Conservation (phyloP, 2,888 invertebrate genomes). For the Nysson spinosus region DNA sequence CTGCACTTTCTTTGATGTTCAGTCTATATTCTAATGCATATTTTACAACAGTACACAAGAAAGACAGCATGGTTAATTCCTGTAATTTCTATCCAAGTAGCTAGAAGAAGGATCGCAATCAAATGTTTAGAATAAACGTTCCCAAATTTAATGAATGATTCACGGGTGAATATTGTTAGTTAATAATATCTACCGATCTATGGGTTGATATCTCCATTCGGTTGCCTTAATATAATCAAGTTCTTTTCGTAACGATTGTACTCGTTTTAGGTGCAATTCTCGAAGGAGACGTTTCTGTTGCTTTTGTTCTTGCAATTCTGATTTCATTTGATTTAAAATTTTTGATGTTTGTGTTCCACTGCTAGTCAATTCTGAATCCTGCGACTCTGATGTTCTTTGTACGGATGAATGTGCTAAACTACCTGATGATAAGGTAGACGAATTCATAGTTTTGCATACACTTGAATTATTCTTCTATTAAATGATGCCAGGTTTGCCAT, state of each 20-base stretch:
- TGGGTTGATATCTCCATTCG: conserved; percentile 88
- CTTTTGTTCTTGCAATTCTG: conserved; percentile 80
- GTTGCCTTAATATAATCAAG: conserved; percentile 87
- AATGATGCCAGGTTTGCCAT: not conserved
- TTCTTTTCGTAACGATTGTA: conserved; percentile 86
- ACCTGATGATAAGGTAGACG: conserved; percentile 69
- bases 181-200: conserved; percentile 80
- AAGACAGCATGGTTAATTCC: conserved; percentile 50
- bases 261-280: conserved; percentile 85
- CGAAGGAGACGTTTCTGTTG: conserved; percentile 80
- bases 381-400: conserved; percentile 70
- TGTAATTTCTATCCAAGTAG: conserved; percentile 54
- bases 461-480: no score
- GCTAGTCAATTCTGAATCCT: conserved; percentile 69
- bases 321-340: conserved; percentile 79
- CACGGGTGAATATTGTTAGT: not conserved
- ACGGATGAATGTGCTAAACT: conserved; percentile 67
- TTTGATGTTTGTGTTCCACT: conserved; percentile 66
- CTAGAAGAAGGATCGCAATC: conserved; percentile 25
- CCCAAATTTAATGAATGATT: no score
- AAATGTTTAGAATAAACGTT: no score
- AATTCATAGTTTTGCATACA: conserved; percentile 67
- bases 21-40: conserved; percentile 32
- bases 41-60: conserved; percentile 40
- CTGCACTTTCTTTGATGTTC: conserved; percentile 12